Conservation (phyloP, 1,140 invertebrate genomes). For the Zaprionus vittiger region DNA sequence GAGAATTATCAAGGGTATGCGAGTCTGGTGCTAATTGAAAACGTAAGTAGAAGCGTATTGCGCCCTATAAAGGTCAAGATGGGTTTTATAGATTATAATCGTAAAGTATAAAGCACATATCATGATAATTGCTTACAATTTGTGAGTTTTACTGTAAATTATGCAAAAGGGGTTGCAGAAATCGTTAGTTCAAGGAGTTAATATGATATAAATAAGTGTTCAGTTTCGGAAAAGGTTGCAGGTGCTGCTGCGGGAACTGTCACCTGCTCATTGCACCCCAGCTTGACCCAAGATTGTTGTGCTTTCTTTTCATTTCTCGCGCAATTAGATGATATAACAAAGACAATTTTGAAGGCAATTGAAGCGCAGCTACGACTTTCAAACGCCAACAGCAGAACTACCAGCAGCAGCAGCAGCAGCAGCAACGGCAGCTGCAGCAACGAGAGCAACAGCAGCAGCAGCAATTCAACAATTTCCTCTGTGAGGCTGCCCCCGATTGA, state of each 20-base stretch:
- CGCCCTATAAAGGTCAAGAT: background rate
- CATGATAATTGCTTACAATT: background rate
- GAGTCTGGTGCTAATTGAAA: background rate
- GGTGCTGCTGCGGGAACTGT: too few relatives aligned
- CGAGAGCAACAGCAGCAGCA: constrained; percentile 1
- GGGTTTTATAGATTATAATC: background rate
- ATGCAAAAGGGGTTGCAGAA: too few relatives aligned
- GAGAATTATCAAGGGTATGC: background rate
- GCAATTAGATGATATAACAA: constrained; percentile 28
- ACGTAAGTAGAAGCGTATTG: background rate
- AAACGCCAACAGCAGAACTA: constrained; percentile 22
- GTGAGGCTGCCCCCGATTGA: constrained; percentile 25
- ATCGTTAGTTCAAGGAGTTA: too few relatives aligned
- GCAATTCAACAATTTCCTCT: constrained; percentile 28
- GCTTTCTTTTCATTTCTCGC: constrained; percentile 12
- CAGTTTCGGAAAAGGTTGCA: too few relatives aligned
- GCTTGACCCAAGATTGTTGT: background rate
- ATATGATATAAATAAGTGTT: too few relatives aligned
- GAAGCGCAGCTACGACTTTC: constrained; percentile 28
- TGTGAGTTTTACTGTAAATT: background rate
- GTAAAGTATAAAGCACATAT: background rate
- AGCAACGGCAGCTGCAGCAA: constrained; percentile 13
- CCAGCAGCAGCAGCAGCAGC: constrained; percentile 7
- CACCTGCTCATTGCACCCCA: too few relatives aligned
- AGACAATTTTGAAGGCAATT: constrained; percentile 42